These are phyloP conservation scores for Oryzias woworae DNA, from an alignment of 2,113 vertebrate genomes.

Conservation along the genomic window DNA sequence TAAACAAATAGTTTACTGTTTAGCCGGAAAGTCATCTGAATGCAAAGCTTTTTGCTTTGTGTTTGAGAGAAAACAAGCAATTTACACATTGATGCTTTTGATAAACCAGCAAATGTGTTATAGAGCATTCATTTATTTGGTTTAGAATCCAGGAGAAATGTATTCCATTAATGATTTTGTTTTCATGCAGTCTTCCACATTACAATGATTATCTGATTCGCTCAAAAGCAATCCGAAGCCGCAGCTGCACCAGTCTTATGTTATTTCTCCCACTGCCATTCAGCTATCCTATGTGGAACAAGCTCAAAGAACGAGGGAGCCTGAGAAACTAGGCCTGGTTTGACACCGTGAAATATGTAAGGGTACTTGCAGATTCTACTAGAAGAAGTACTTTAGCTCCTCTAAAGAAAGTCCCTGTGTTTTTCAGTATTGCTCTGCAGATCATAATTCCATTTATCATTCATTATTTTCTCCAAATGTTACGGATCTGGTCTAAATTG, in stretches of 20 bases:
- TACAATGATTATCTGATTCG: slow-evolving; percentile 32
- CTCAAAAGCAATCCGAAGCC: background rate
- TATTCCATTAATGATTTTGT: slow-evolving; percentile 39
- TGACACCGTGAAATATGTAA: too few species aligned
- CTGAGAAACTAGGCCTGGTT: too few species aligned
- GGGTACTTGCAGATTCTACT: too few species aligned
- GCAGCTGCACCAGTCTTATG: background rate
- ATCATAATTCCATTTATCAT: too few species aligned
- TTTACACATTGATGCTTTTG: slow-evolving; percentile 16
- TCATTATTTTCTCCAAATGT: too few species aligned
- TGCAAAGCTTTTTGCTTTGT: slow-evolving; percentile 10
- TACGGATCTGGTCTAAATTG: too few species aligned
- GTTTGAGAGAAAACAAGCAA: slow-evolving; percentile 19
- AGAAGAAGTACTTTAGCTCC: too few species aligned
- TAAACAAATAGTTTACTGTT: too few species aligned
- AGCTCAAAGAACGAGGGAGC: background rate
- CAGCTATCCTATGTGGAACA: background rate
- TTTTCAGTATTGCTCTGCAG: too few species aligned
- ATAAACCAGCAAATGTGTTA: slow-evolving; percentile 27
- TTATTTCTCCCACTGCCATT: background rate
- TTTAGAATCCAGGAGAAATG: slow-evolving; percentile 16
- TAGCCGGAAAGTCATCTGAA: too few species aligned
- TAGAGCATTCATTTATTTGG: slow-evolving; percentile 1
- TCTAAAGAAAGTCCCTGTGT: too few species aligned
- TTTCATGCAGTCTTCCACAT: slow-evolving; percentile 51